These are phyloP conservation scores for Zaprionus gabonicus DNA, from an alignment of 1,140 invertebrate species.

Conservation along the genomic window DNA sequence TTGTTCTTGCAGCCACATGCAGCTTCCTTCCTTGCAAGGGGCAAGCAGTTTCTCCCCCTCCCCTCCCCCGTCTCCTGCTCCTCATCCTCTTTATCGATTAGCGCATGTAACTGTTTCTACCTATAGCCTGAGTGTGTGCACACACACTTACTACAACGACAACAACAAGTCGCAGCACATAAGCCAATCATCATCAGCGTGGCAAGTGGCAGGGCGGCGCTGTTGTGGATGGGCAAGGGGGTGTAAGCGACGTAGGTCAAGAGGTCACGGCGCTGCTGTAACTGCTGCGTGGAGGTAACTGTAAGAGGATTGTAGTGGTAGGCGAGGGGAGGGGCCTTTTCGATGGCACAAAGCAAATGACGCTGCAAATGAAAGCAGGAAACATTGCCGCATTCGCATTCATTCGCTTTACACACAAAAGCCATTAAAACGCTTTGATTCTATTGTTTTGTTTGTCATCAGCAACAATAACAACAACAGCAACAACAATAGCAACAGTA, in stretches of 20 bases:
- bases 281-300: too few species aligned
- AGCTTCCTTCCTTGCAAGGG: conserved; percentile 39
- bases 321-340: conserved; percentile 5
- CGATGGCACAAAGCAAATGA: conserved; percentile 68
- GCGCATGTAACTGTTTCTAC: conserved; percentile 63
- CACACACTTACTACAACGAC: conserved; percentile 1
- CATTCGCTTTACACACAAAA: conserved; percentile 82
- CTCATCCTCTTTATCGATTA: conserved; percentile 61
- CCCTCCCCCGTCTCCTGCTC: too few species aligned
- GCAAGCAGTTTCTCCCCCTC: neutral
- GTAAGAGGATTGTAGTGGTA: neutral
- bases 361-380: conserved; percentile 80
- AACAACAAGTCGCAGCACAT: conserved; percentile 6
- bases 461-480: conserved; percentile 59
- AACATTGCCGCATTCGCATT: conserved; percentile 66
- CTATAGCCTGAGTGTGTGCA: conserved; percentile 22
- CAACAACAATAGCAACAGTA: conserved; percentile 27
- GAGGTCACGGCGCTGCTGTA: neutral
- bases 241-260: neutral
- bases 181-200: conserved; percentile 38
- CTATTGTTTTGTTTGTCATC: conserved; percentile 82
- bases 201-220: neutral
- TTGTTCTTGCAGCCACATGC: conserved; percentile 41
- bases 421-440: conserved; percentile 82
- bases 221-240: neutral